Evolutionary conservation across 2,888 invertebrate genomes (phyloP).

Genomic region (Thymelicus acteon): DNA sequence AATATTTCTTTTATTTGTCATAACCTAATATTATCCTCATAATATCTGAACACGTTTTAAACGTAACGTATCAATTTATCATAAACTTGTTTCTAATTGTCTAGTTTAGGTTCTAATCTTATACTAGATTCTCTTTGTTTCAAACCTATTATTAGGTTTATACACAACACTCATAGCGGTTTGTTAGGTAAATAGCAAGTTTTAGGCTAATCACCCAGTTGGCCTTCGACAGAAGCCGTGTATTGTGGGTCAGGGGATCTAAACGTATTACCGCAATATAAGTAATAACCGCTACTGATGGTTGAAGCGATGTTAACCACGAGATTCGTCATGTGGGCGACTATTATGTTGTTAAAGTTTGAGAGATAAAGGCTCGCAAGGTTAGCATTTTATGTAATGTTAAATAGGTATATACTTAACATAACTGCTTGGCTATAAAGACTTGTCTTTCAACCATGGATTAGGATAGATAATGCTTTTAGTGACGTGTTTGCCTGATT

Average conservation of each 20-base stretch:
- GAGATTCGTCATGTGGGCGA: conserved; percentile 30
- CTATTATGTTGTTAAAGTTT: conserved; percentile 32
- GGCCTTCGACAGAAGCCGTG: conserved; percentile 52
- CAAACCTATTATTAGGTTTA: conserved; percentile 22
- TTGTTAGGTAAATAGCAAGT: conserved; percentile 39
- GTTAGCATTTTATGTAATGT: conserved; percentile 17
- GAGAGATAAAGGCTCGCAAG: conserved; percentile 27
- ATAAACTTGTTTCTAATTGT: not conserved
- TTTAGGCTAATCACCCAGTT: conserved; percentile 57
- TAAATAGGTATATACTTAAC: too few species aligned
- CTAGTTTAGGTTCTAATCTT: not conserved
- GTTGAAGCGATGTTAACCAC: conserved; percentile 32
- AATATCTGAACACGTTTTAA: too few species aligned
- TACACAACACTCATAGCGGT: conserved; percentile 14
- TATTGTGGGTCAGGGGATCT: conserved; percentile 45
- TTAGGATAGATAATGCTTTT: too few species aligned
- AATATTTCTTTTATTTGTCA: too few species aligned
- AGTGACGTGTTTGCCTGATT: too few species aligned
- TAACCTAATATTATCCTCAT: too few species aligned
- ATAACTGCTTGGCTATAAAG: too few species aligned
- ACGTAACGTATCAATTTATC: too few species aligned
- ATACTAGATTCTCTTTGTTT: conserved; percentile 18
- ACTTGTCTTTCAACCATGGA: not conserved
- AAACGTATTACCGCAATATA: conserved; percentile 35
- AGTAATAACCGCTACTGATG: conserved; percentile 28